A percentile compares a stretch with the other conserved stretches of the same genome.
Evolutionary conservation across 2,113 vertebrate genomes (phyloP).

Genomic region (Heterotilapia buettikoferi): DNA sequence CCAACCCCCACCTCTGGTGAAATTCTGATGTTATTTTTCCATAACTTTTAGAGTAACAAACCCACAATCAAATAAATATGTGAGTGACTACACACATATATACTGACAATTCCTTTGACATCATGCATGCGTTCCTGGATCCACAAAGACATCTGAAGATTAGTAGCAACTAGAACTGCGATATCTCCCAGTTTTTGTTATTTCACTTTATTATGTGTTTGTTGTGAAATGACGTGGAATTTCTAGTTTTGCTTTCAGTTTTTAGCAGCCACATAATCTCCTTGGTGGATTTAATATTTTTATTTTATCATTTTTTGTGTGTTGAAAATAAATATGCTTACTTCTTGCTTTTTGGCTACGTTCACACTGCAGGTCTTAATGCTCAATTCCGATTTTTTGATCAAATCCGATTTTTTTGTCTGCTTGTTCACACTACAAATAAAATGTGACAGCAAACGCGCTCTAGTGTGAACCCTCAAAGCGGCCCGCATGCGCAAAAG

Average conservation of each 20-base stretch:
- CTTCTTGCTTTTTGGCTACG: neutral
- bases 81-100: neutral
- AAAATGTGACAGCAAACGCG: neutral
- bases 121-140: neutral
- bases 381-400: neutral
- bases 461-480: neutral
- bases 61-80: neutral
- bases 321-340: neutral
- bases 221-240: neutral
- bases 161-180: neutral
- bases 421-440: neutral
- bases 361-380: neutral
- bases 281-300: neutral
- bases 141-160: neutral
- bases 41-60: neutral
- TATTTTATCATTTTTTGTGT: neutral
- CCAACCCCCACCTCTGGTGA: neutral
- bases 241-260: neutral
- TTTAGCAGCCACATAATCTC: neutral
- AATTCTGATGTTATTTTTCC: neutral
- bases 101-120: neutral
- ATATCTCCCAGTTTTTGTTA: neutral
- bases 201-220: neutral
- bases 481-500: neutral
- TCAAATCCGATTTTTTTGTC: neutral